Percentiles rank a stretch among this genome's conserved stretches.
phyloP scores from a whole-genome alignment of 2,797 vertebrate species.

The Psittacula derbiana region DNA sequence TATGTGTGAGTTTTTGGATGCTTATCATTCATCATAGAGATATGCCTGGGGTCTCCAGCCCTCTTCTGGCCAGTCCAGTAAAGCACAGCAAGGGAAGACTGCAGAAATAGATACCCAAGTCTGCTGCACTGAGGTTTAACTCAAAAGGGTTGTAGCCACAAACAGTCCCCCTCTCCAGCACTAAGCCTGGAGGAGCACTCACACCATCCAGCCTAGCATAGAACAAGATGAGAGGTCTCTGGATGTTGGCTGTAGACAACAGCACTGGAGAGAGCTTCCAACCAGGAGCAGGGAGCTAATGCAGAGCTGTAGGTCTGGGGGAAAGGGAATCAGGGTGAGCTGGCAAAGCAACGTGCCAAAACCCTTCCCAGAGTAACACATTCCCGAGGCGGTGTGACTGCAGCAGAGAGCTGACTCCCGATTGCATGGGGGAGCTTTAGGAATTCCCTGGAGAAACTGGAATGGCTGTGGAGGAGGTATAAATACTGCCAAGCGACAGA shows the following conservation, averaged over 20 bases:
- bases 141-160: neutral
- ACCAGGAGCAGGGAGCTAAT: neutral
- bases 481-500: neutral
- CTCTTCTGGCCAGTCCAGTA: neutral
- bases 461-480: neutral
- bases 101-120: neutral
- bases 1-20: neutral
- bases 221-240: fast-evolving
- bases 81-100: neutral
- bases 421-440: neutral
- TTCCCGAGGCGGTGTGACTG: fast-evolving
- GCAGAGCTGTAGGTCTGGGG: fast-evolving
- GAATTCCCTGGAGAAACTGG: neutral
- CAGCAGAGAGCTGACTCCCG: neutral
- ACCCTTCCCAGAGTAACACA: neutral
- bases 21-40: neutral
- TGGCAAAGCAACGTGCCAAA: neutral
- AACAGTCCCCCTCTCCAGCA: neutral
- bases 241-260: neutral
- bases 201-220: fast-evolving
- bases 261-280: neutral
- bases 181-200: neutral
- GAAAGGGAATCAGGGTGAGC: neutral
- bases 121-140: neutral
- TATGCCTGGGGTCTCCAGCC: constrained; percentile 13